A percentile compares a stretch with the other conserved stretches of the same genome.
Conservation (phyloP, 2,888 invertebrate genomes). For the Orthosia cruda region DNA sequence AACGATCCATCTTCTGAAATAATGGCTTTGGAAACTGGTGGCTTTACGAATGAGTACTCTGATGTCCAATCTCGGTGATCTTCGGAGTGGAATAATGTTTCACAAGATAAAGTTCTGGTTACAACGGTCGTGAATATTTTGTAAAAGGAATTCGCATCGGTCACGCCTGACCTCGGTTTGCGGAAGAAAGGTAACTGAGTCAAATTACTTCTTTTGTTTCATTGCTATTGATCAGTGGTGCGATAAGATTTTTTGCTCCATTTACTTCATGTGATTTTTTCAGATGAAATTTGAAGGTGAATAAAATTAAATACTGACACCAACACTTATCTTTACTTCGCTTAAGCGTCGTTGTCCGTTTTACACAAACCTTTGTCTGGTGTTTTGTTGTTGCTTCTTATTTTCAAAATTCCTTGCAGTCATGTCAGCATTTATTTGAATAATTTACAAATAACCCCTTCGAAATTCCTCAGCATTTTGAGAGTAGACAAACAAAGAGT, state of each 20-base stretch:
- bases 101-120: conserved; percentile 67
- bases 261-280: conserved; percentile 73
- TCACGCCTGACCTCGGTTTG: conserved; percentile 88
- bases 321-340: conserved; percentile 22
- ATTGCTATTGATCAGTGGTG: conserved; percentile 77
- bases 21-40: conserved; percentile 64
- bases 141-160: conserved; percentile 84
- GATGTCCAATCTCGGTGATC: conserved; percentile 67
- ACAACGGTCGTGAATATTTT: conserved; percentile 76
- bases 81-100: conserved; percentile 60
- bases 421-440: background rate
- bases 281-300: conserved; percentile 59
- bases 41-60: conserved; percentile 61
- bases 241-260: conserved; percentile 80
- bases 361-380: background rate
- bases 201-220: conserved; percentile 86
- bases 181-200: conserved; percentile 88
- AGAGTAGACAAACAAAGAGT: conserved; percentile 53
- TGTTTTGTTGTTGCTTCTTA: background rate
- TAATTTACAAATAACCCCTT: conserved; percentile 11
- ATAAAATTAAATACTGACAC: conserved; percentile 46
- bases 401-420: background rate
- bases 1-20: conserved; percentile 66
- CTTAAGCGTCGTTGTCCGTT: background rate
- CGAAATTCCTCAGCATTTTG: conserved; percentile 23